Evolutionary conservation across 2,797 vertebrate species (phyloP), one percentile per base, ranked within the genome.

Genomic region (Centroberyx gerrardi): DNA sequence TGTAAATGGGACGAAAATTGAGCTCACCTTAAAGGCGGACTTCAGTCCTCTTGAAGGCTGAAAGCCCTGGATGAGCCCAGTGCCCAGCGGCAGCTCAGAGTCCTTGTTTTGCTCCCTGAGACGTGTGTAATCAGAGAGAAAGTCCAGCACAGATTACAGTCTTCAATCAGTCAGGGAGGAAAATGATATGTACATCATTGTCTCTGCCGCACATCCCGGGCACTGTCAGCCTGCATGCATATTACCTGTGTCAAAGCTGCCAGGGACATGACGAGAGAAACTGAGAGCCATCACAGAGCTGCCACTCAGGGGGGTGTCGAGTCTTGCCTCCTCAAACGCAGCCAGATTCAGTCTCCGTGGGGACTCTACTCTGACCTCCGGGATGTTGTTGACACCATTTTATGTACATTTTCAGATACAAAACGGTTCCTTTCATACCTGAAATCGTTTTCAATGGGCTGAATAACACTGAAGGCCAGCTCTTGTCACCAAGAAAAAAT

Each of bases 141-240:
- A 95, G 93, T 95, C 92, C 93, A 93, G 89, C 79, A 91, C 95
- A 95, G 94, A 95, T 94, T 95, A 93, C 94, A 95, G 95, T 95
- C 94, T 96, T 96, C 95, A 95, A 95, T 96, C 95, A 95, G 94
- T 94, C 95, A 94, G 90, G 80, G 87, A 91, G 91, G 94, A 94
- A 95, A 95, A 96, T 95, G 94, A 96, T 95, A 96, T 95, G 95
- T 95, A 95, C 94, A 96, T 96, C 94, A 95, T 93, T 92, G 93
- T 94, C 91, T 92, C 90, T 85, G 87, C 87, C 42, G 82, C 89
- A 86, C 91, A 91, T 92, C 92, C 87, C 78, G 72, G 87, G 74
- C 92, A 82, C 90, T 92, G 93, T 93, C 93, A 93, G 88, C 76
- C 83, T 84, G 89, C 92, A 91, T 94, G 92, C 92, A 93, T 94